Percentiles rank a stretch among this genome's conserved stretches.
Evolutionary conservation across 2,797 vertebrate genomes (phyloP).

Genomic region (Leptodactylus fallax): DNA sequence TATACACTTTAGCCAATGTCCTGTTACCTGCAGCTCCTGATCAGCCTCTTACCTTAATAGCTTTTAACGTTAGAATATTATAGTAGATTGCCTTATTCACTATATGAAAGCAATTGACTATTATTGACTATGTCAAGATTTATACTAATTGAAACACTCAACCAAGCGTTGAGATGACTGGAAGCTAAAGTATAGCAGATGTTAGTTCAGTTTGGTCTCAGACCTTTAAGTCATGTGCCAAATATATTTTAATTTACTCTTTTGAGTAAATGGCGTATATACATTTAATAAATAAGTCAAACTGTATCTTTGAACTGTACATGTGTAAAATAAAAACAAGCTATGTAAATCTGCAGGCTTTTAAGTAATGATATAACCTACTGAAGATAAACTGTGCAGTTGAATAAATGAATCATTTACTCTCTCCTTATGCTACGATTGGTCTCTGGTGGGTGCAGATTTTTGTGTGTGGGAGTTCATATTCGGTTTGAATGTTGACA

Average conservation of each 20-base stretch:
- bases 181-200: background rate
- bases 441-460: background rate
- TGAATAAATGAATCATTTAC: constrained; percentile 65
- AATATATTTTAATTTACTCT: constrained; percentile 69
- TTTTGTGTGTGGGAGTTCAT: background rate
- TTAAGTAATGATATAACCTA: constrained; percentile 66
- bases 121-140: background rate
- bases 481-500: constrained; percentile 6
- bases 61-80: background rate
- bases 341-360: constrained; percentile 63
- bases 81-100: background rate
- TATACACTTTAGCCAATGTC: background rate
- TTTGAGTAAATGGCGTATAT: constrained; percentile 66
- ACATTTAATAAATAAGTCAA: constrained; percentile 66
- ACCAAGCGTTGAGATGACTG: background rate
- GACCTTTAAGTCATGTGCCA: constrained; percentile 73
- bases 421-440: constrained; percentile 31
- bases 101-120: background rate
- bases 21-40: background rate
- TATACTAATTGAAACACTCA: background rate
- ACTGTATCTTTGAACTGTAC: constrained; percentile 67
- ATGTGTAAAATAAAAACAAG: constrained; percentile 58
- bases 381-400: constrained; percentile 67
- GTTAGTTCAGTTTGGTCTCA: constrained; percentile 55
- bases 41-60: background rate